These are phyloP conservation scores for Epicampocera succincta DNA, from an alignment of 2,888 invertebrate genomes.

Conservation along the genomic window DNA sequence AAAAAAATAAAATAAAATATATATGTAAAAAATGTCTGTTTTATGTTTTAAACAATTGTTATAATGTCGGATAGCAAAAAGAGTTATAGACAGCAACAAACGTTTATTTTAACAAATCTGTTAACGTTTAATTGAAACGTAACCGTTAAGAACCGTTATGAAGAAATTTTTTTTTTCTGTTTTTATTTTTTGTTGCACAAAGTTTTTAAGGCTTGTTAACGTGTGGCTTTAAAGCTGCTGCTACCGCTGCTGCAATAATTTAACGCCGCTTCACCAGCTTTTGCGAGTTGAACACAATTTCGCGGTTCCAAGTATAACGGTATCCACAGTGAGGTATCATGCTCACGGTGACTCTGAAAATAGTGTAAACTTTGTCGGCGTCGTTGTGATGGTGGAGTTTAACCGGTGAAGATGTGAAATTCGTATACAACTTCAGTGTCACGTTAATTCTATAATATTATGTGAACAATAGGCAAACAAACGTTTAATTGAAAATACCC, in stretches of 20 bases:
- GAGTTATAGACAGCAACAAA: conserved; percentile 34
- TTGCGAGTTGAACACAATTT: conserved; percentile 95
- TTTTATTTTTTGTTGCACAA: not conserved
- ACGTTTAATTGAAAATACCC: not conserved
- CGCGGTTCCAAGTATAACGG: conserved; percentile 95
- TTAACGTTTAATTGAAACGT: conserved; percentile 51
- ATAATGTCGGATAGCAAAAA: conserved; percentile 61
- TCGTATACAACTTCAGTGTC: conserved; percentile 57
- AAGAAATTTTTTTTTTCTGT: not conserved
- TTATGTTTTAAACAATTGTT: conserved; percentile 37
- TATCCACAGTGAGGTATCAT: conserved; percentile 86
- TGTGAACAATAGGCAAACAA: conserved; percentile 3
- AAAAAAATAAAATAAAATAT: too few species aligned
- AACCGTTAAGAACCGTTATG: conserved; percentile 42
- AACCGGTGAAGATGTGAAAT: conserved; percentile 38
- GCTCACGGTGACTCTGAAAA: conserved; percentile 79
- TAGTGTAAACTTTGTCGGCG: conserved; percentile 73
- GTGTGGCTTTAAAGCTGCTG: conserved; percentile 59
- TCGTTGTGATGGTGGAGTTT: conserved; percentile 56
- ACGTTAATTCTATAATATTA: conserved; percentile 24
- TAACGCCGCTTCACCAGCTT: conserved; percentile 96
- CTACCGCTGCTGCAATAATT: conserved; percentile 77
- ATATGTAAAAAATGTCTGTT: too few species aligned
- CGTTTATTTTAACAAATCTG: conserved; percentile 8
- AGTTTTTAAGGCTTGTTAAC: conserved; percentile 27